A percentile compares a stretch with the other conserved stretches of the same genome.
These are phyloP conservation scores for Eurois occulta DNA, from an alignment of 2,888 invertebrate species.

Conservation along the genomic window DNA sequence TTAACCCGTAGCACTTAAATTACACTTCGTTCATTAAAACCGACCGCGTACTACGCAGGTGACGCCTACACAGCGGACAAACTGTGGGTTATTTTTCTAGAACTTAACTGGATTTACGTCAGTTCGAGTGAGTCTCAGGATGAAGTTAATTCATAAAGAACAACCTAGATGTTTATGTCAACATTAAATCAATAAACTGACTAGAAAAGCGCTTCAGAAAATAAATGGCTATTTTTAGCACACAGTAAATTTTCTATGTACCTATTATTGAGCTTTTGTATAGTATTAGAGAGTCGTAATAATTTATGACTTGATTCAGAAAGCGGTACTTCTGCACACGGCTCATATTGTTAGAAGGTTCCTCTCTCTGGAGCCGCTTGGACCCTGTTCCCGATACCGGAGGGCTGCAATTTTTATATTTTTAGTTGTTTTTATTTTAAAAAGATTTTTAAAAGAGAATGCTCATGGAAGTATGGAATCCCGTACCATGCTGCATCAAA, in stretches of 20 bases:
- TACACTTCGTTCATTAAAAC: slow-evolving; percentile 44
- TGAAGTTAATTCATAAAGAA: slow-evolving; percentile 53
- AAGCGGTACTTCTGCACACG: too few species aligned
- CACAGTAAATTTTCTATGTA: neutral
- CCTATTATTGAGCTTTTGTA: neutral
- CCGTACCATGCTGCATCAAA: too few species aligned
- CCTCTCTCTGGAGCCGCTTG: too few species aligned
- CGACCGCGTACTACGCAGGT: slow-evolving; percentile 26
- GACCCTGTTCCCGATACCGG: too few species aligned
- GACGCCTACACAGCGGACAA: slow-evolving; percentile 47
- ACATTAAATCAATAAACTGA: slow-evolving; percentile 23
- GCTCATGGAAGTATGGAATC: too few species aligned
- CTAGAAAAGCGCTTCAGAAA: slow-evolving; percentile 4
- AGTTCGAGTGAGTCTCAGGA: slow-evolving; percentile 47
- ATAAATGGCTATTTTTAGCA: slow-evolving; percentile 21
- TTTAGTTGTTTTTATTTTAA: too few species aligned
- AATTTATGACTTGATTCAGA: too few species aligned
- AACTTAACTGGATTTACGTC: slow-evolving; percentile 72
- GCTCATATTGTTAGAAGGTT: too few species aligned
- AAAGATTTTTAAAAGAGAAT: too few species aligned
- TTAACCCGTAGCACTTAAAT: slow-evolving; percentile 36
- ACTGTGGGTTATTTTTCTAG: slow-evolving; percentile 56
- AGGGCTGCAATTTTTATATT: too few species aligned
- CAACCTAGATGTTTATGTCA: slow-evolving; percentile 52
- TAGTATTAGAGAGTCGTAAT: neutral